phyloP scores from a whole-genome alignment of 2,888 invertebrate species.

The Tineola bisselliella region DNA sequence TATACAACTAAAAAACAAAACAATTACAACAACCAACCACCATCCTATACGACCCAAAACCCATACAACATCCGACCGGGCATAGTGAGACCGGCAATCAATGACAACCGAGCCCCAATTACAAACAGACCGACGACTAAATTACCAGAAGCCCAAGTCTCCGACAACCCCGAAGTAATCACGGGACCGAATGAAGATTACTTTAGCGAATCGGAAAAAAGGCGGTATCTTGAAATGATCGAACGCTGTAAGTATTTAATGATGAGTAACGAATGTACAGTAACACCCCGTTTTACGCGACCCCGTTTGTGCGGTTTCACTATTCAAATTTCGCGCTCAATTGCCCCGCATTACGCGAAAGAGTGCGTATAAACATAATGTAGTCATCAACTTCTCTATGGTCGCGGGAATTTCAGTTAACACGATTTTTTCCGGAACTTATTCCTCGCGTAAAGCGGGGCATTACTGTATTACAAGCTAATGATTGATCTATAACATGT shows the following conservation, averaged over 20 bases:
- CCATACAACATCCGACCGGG: conserved; percentile 29
- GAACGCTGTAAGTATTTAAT: conserved; percentile 41
- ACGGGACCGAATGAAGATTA: conserved; percentile 14
- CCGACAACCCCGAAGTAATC: conserved; percentile 7
- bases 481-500: too few species aligned
- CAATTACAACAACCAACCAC: conserved; percentile 16
- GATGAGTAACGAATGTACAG: too few species aligned
- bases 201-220: conserved; percentile 28
- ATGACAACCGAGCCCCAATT: conserved; percentile 39
- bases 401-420: too few species aligned
- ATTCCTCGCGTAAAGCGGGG: too few species aligned
- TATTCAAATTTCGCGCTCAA: too few species aligned
- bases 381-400: too few species aligned
- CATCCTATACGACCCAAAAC: conserved; percentile 22
- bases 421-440: too few species aligned
- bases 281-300: too few species aligned
- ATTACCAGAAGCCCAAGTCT: background rate
- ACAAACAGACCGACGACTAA: conserved; percentile 34
- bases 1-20: conserved; percentile 13
- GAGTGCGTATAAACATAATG: too few species aligned
- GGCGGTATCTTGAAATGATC: conserved; percentile 34
- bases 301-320: too few species aligned
- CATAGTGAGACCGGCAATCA: conserved; percentile 32
- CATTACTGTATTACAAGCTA: too few species aligned
- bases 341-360: too few species aligned